A percentile compares a stretch with the other conserved stretches of the same genome.
phyloP scores from a whole-genome alignment of 2,888 invertebrate genomes.

The Chelonus formosanus region DNA sequence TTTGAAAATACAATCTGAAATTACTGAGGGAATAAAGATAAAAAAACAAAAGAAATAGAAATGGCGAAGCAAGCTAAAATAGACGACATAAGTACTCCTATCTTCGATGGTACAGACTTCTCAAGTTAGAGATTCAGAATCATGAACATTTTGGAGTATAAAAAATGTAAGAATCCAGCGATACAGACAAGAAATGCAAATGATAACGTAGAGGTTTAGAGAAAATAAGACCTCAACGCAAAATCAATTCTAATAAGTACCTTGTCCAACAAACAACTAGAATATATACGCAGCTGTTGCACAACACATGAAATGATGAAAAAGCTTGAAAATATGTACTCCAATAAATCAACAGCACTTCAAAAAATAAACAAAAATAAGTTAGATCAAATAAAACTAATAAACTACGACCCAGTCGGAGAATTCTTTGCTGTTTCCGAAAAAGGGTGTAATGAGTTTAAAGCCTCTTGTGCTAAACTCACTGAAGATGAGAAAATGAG shows the following conservation, averaged over 20 bases:
- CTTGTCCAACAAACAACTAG: constrained; percentile 39
- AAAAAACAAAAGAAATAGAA: constrained; percentile 2
- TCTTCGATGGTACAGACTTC: constrained; percentile 36
- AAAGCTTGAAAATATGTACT: constrained; percentile 41
- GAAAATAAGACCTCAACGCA: constrained; percentile 36
- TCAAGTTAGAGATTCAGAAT: constrained; percentile 38
- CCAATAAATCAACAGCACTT: constrained; percentile 38
- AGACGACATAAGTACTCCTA: constrained; percentile 34
- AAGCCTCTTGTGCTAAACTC: constrained; percentile 40
- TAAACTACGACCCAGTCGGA: constrained; percentile 35
- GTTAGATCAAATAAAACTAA: constrained; percentile 36
- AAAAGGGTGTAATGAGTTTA: constrained; percentile 42
- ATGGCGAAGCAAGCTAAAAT: background rate
- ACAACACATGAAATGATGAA: constrained; percentile 37
- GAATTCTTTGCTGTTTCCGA: constrained; percentile 44
- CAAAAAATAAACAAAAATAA: constrained; percentile 39
- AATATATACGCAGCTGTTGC: constrained; percentile 36
- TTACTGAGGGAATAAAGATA: too few species aligned
- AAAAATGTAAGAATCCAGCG: constrained; percentile 34
- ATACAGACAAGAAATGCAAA: constrained; percentile 14
- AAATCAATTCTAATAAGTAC: constrained; percentile 38
- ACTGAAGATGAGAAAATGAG: constrained; percentile 44
- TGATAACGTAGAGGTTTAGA: constrained; percentile 22
- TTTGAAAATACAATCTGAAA: too few species aligned
- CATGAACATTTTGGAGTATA: constrained; percentile 35